A percentile compares a stretch with the other conserved stretches of the same genome.
These are phyloP conservation scores for Dinoponera quadriceps DNA, from an alignment of 1,140 invertebrate genomes.

Conservation along the genomic window DNA sequence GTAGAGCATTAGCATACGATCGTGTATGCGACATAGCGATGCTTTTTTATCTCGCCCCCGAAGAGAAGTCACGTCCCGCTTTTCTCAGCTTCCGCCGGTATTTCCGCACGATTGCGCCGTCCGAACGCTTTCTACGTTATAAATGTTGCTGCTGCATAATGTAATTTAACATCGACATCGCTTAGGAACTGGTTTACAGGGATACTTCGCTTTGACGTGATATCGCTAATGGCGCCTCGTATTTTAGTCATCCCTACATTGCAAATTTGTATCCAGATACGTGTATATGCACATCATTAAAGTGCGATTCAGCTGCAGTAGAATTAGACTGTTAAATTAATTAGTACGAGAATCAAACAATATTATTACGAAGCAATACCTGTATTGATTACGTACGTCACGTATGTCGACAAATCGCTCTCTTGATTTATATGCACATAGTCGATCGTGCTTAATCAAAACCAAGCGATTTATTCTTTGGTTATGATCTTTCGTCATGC, in stretches of 20 bases:
- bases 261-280: constrained; percentile 4
- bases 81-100: constrained; percentile 13
- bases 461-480: not conserved
- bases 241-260: constrained; percentile 23
- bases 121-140: constrained; percentile 21
- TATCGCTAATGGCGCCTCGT: constrained; percentile 36
- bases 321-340: constrained; percentile 33
- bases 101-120: constrained; percentile 37
- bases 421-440: not conserved
- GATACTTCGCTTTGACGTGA: constrained; percentile 36
- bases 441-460: not conserved
- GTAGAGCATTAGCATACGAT: constrained; percentile 66
- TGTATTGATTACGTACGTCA: not conserved
- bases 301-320: not conserved
- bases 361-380: not conserved
- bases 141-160: constrained; percentile 32
- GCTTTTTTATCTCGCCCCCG: constrained; percentile 45
- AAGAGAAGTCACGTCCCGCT: constrained; percentile 32
- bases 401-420: not conserved
- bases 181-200: constrained; percentile 39
- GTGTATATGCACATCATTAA: constrained; percentile 5
- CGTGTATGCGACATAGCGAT: constrained; percentile 32
- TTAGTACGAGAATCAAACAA: constrained; percentile 14
- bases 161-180: constrained; percentile 52
- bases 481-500: not conserved